Conservation (phyloP, 2,797 vertebrate species). For the Anguilla marmorata region DNA sequence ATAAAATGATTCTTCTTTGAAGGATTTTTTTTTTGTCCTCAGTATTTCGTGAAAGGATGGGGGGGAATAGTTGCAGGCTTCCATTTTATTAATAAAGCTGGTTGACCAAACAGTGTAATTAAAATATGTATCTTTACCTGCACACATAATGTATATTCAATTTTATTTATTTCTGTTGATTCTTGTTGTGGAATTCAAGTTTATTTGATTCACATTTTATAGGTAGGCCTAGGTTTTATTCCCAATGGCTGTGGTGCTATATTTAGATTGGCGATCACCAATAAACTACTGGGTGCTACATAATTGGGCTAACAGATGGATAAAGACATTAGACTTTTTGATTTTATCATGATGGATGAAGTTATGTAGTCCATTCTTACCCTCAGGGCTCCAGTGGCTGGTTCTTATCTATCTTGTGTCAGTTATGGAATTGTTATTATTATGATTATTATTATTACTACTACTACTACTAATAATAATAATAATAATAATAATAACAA, state of each 20-base stretch:
- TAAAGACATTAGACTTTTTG: conserved; percentile 5
- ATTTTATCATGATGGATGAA: conserved; percentile 11
- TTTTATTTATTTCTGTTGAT: background rate
- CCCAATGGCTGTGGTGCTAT: background rate
- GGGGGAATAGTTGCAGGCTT: background rate
- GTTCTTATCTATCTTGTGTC: background rate
- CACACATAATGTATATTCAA: background rate
- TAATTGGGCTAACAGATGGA: background rate
- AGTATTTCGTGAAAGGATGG: background rate
- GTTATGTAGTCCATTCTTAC: background rate
- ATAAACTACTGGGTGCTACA: background rate
- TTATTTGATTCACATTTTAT: background rate
- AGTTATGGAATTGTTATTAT: background rate
- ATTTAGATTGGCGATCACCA: background rate
- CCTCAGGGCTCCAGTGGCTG: background rate
- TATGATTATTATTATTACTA: background rate
- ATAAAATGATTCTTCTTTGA: background rate
- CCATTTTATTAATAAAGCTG: background rate
- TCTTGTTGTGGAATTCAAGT: background rate
- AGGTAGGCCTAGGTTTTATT: no score
- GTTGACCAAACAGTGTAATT: background rate
- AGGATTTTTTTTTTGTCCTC: background rate
- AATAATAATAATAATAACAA: no score
- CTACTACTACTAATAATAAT: background rate
- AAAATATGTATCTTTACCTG: background rate